Evolutionary conservation across 1,140 invertebrate species (phyloP).

Genomic region (Dreissena polymorpha): DNA sequence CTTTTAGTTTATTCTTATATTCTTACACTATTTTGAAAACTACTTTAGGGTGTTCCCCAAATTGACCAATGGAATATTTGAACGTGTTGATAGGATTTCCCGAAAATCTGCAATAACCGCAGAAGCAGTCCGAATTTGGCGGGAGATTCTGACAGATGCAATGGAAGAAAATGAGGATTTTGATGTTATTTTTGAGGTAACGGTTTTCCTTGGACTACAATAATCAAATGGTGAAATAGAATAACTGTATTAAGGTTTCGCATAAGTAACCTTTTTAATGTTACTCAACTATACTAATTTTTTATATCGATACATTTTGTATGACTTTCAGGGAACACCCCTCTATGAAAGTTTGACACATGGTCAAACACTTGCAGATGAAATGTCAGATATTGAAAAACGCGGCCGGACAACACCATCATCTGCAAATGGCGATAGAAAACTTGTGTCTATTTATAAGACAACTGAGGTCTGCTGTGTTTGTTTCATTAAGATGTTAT

Average conservation of each 20-base stretch:
- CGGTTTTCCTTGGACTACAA: neutral
- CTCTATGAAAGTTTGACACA: slow-evolving; percentile 34
- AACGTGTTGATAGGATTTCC: slow-evolving; percentile 16
- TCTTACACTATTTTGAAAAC: no score
- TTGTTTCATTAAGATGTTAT: no score
- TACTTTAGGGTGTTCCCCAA: neutral
- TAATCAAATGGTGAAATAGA: neutral
- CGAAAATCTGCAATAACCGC: neutral
- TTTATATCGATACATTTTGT: no score
- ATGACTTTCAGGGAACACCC: slow-evolving; percentile 28
- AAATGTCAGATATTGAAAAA: slow-evolving; percentile 12
- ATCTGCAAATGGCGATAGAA: no score
- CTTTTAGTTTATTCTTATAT: no score
- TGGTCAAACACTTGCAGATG: slow-evolving; percentile 22
- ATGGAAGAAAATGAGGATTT: slow-evolving; percentile 33
- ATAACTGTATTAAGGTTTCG: no score
- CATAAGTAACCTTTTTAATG: neutral
- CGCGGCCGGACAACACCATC: neutral
- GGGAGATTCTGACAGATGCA: slow-evolving; percentile 36
- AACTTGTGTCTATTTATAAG: no score
- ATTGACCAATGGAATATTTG: neutral
- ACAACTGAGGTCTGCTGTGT: no score
- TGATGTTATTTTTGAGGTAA: slow-evolving; percentile 43
- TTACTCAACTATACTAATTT: no score
- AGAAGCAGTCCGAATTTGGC: slow-evolving; percentile 16